Conservation (phyloP, 1,140 invertebrate genomes). For the Araneus ventricosus region DNA sequence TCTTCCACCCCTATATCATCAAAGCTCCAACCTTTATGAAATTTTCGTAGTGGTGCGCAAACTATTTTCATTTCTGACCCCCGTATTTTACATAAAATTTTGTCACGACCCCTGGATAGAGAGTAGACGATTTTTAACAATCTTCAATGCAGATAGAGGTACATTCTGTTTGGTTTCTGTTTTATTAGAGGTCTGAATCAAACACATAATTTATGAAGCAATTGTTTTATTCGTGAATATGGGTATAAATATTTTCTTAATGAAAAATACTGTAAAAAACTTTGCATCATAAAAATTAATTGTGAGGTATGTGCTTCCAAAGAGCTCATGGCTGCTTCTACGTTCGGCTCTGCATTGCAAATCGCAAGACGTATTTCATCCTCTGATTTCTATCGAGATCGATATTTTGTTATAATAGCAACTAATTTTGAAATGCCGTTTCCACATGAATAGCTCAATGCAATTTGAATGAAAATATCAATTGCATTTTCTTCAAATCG, state of each 20-base stretch:
- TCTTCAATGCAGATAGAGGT: background rate
- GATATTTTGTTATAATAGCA: slow-evolving; percentile 51
- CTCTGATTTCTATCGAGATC: background rate
- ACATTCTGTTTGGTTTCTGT: background rate
- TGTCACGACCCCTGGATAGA: background rate
- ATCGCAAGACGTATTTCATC: slow-evolving; percentile 23
- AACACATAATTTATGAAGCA: background rate
- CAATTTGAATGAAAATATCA: slow-evolving; percentile 51
- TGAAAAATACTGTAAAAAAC: too few species aligned
- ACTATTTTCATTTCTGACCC: slow-evolving; percentile 26
- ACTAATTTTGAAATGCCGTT: slow-evolving; percentile 46
- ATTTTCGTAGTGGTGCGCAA: background rate
- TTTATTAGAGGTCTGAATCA: background rate
- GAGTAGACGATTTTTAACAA: background rate
- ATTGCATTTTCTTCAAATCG: slow-evolving; percentile 78
- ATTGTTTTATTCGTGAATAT: slow-evolving; percentile 46
- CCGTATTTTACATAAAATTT: slow-evolving; percentile 28
- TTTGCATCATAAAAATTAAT: slow-evolving; percentile 44
- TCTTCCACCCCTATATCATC: too few species aligned
- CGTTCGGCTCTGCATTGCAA: slow-evolving; percentile 41
- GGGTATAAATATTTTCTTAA: slow-evolving; percentile 45
- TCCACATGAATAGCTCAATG: slow-evolving; percentile 45
- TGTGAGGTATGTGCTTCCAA: slow-evolving; percentile 36
- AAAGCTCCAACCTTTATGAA: too few species aligned
- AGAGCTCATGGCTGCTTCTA: slow-evolving; percentile 81